Evolutionary conservation across 1,140 invertebrate species (phyloP), one percentile per base, ranked within the genome.

Genomic region (Riptortus pedestris): DNA sequence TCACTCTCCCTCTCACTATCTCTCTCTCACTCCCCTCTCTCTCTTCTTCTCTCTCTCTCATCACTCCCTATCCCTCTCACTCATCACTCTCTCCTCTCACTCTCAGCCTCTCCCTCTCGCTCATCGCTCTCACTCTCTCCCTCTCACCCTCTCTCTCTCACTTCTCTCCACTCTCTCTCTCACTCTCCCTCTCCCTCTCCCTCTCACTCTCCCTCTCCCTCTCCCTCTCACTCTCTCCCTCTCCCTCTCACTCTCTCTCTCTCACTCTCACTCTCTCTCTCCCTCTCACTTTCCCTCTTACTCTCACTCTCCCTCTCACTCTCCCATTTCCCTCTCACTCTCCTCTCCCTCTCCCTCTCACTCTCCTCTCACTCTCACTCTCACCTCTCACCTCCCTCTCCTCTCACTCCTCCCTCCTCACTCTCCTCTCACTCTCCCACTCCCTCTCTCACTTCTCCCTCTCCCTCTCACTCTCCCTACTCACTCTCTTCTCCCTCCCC

Each of bases 121-220:
- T n/a, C n/a, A n/a, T n/a, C n/a, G n/a, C n/a, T n/a, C n/a, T n/a
- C n/a, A n/a, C n/a, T n/a, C n/a, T n/a, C n/a, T n/a, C n/a, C n/a
- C n/a, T n/a, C n/a, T n/a, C n/a, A n/a, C n/a, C n/a, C n/a, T n/a
- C n/a, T n/a, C n/a, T n/a, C n/a, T n/a, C n/a, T n/a, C n/a, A n/a
- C n/a, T n/a, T n/a, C n/a, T n/a, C n/a, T n/a, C n/a, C n/a, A n/a
- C 55, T 29, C 28, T 58, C 55, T 29, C 28, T 58, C 28, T 22
- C 18, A 24, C 3, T 14, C 14, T 29, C 55, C 27, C 28, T 29
- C 55, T 22, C 28, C 14, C 22, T 24, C 33, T 38, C 16, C 18
- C 48, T 18, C 22, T 52, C 16, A 9, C 48, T 29, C 33, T 38
- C 33, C 7, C 33, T 38, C 7, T 5, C 33, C 16, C n/a, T n/a